Evolutionary conservation across 2,888 invertebrate genomes (phyloP), one percentile per base, ranked within the genome.

Genomic region (Elysia crispata): DNA sequence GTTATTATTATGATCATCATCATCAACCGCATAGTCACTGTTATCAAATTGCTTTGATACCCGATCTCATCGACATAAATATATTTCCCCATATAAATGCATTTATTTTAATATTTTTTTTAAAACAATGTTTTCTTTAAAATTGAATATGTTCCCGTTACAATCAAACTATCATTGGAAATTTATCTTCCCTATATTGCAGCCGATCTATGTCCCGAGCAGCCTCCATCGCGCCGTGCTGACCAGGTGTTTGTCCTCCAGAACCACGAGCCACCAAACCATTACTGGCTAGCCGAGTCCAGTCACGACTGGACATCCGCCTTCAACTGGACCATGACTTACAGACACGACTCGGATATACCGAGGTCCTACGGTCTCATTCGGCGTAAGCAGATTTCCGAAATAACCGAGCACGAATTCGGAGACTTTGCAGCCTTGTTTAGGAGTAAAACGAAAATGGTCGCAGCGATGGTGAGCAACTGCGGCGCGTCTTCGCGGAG

Each of bases 281-380:
- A 41, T 25, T 60, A 8, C 60, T 20, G 60, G n/a, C n/a, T 23
- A 20, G 60, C 60, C 60, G 20, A 15, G 8, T 13, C 69, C n/a
- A 62, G 54, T 0, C 54, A 49, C 0, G 74, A 31, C 20, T 82
- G 82, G 82, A 70, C 33, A 20, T 70, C 60, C 18, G 82, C 75
- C 30, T 82, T 82, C 62, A 82, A 82, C 80, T 82, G 82, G 82
- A 82, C 82, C 15, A 77, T 80, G 76, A 41, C 75, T 41, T 78
- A 80, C 67, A 28, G 77, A 5, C 18, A 20, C 18, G 77, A 77
- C 62, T 49, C 77, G 25, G 77, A 77, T 70, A 62, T 78, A 25
- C 31, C 23, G 8, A 30, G 31, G n/a, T 50, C 33, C 25, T 78
- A 78, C 31, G 78, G 78, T 6, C 8, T 76, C 15, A 30, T 70